phyloP scores from a whole-genome alignment of 2,888 invertebrate species.

The Petrolisthes manimaculis region DNA sequence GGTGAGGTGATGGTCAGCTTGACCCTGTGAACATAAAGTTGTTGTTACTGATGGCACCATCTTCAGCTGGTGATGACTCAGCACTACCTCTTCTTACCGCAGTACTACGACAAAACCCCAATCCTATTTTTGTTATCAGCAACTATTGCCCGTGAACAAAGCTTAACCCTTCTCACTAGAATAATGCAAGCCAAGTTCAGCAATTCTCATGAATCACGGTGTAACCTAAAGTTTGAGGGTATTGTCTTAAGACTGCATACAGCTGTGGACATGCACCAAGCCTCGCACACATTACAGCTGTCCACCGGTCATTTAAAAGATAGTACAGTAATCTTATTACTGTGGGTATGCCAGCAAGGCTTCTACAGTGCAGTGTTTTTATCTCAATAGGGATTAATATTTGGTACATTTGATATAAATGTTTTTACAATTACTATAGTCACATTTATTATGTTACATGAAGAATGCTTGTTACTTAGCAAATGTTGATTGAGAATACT shows the following conservation, averaged over 20 bases:
- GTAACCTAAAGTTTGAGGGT: not conserved
- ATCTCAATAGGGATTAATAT: not conserved
- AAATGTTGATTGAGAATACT: too few species aligned
- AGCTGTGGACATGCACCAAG: conserved; percentile 34
- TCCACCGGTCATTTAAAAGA: not conserved
- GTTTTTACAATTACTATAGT: not conserved
- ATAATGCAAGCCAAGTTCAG: not conserved
- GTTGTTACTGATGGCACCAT: conserved; percentile 28
- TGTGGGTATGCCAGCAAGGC: not conserved
- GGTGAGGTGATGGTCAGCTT: conserved; percentile 40
- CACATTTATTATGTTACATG: too few species aligned
- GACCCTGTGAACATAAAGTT: conserved; percentile 29
- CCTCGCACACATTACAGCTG: conserved; percentile 19
- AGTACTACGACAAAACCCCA: not conserved
- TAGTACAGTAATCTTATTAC: conserved; percentile 8
- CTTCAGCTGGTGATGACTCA: conserved; percentile 41
- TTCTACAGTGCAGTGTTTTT: not conserved
- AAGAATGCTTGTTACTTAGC: too few species aligned
- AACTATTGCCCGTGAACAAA: not conserved
- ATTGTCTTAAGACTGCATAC: not conserved
- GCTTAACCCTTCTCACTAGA: not conserved
- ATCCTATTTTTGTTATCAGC: not conserved
- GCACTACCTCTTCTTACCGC: conserved; percentile 29
- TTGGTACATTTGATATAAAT: not conserved
- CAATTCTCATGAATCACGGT: not conserved